phyloP scores from a whole-genome alignment of 2,797 vertebrate species.

The Glyptemys insculpta region DNA sequence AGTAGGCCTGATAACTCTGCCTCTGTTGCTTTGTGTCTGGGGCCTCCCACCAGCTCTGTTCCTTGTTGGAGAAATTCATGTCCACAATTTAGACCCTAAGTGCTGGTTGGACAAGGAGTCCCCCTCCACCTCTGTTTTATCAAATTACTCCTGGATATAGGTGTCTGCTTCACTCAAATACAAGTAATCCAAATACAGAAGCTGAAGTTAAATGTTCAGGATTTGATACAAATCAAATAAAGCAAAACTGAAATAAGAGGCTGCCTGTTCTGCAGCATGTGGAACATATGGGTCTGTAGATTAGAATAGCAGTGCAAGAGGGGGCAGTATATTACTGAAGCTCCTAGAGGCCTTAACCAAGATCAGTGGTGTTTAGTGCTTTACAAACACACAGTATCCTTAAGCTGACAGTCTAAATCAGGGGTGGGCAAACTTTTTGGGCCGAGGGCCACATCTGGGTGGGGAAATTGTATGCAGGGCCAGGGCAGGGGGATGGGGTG shows the following conservation, averaged over 20 bases:
- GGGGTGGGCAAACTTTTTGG: no score
- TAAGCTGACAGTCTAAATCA: neutral
- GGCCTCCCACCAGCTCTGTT: neutral
- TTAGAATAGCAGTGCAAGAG: neutral
- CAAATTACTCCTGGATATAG: neutral
- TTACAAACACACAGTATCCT: neutral
- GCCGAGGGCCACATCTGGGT: no score
- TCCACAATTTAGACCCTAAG: fast-evolving
- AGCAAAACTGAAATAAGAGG: neutral
- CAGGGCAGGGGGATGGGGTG: no score
- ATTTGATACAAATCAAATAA: neutral
- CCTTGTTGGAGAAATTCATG: neutral
- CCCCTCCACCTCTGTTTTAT: neutral
- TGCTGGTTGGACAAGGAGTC: neutral
- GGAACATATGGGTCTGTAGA: neutral
- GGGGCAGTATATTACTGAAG: neutral
- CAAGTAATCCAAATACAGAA: neutral
- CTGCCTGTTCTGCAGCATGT: neutral
- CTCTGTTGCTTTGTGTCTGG: neutral
- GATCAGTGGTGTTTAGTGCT: neutral
- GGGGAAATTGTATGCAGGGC: no score
- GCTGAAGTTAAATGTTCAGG: neutral
- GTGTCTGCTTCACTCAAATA: neutral
- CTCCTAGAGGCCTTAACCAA: neutral
- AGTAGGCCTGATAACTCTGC: neutral